A percentile compares a stretch with the other conserved stretches of the same genome.
phyloP scores from a whole-genome alignment of 2,888 invertebrate genomes.

The Epicampocera succincta region DNA sequence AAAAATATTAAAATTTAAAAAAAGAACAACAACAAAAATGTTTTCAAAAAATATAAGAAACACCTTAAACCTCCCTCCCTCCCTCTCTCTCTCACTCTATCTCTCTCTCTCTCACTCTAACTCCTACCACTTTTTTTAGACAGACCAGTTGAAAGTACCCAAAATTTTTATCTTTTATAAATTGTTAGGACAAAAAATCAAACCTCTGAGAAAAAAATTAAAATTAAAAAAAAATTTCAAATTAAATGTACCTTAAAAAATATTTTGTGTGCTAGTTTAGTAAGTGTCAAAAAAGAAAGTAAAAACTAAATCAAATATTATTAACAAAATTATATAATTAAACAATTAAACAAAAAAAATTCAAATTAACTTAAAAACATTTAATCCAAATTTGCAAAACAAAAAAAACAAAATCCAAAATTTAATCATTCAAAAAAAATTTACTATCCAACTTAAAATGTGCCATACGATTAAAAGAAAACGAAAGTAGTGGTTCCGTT shows the following conservation, averaged over 20 bases:
- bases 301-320: constrained; percentile 66
- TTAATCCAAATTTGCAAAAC: constrained; percentile 54
- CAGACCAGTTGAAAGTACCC: constrained; percentile 38
- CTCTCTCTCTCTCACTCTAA: too few species aligned
- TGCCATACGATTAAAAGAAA: constrained; percentile 60
- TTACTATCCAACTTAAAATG: constrained; percentile 58
- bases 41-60: constrained; percentile 72
- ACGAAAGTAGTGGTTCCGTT: not conserved
- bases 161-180: constrained; percentile 62
- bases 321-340: constrained; percentile 67
- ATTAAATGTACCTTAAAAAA: constrained; percentile 80
- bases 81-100: constrained; percentile 30
- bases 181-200: constrained; percentile 35
- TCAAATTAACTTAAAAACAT: constrained; percentile 47
- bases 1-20: constrained; percentile 70
- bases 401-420: constrained; percentile 44
- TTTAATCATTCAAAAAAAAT: constrained; percentile 22
- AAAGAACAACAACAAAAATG: constrained; percentile 67
- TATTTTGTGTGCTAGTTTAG: constrained; percentile 80
- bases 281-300: constrained; percentile 77
- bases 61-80: constrained; percentile 8
- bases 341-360: constrained; percentile 16
- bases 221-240: constrained; percentile 56
- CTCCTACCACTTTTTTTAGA: constrained; percentile 21
- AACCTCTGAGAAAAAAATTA: constrained; percentile 49